phyloP scores from a whole-genome alignment of 2,888 invertebrate species.

The Apomyelois bistriatella region DNA sequence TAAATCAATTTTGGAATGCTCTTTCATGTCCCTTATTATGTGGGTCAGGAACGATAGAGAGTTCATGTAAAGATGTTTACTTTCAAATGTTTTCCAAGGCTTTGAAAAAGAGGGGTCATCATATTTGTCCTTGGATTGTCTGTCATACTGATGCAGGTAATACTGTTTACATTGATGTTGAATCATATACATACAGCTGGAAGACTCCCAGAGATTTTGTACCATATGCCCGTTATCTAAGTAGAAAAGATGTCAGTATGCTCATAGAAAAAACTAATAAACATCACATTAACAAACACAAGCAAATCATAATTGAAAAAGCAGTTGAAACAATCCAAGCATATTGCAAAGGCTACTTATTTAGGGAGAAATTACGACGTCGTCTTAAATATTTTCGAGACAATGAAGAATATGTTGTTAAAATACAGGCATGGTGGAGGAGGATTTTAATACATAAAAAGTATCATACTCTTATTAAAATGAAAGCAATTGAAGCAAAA shows the following conservation, averaged over 20 bases:
- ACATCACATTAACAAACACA: constrained; percentile 61
- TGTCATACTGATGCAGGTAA: constrained; percentile 74
- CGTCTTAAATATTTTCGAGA: constrained; percentile 60
- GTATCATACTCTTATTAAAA: constrained; percentile 64
- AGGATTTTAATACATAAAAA: constrained; percentile 63
- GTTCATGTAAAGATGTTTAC: constrained; percentile 61
- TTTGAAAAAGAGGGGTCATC: constrained; percentile 61
- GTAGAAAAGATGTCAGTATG: constrained; percentile 59
- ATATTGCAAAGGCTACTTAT: constrained; percentile 78
- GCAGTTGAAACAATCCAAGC: constrained; percentile 81
- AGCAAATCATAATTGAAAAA: constrained; percentile 59
- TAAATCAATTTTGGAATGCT: constrained; percentile 58
- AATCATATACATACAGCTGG: constrained; percentile 75
- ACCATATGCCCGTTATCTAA: constrained; percentile 68
- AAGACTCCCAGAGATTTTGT: constrained; percentile 73
- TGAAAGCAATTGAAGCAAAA: constrained; percentile 61
- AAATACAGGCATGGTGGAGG: constrained; percentile 84
- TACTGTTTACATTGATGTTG: constrained; percentile 75
- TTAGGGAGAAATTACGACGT: constrained; percentile 66
- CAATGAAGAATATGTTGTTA: constrained; percentile 61
- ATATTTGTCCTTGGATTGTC: constrained; percentile 73
- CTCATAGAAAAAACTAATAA: constrained; percentile 69
- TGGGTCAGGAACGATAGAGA: constrained; percentile 44
- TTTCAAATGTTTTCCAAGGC: constrained; percentile 72
- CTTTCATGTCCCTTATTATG: constrained; percentile 48